Evolutionary conservation across 2,888 invertebrate species (phyloP).

Genomic region (Cataglyphis livida): DNA sequence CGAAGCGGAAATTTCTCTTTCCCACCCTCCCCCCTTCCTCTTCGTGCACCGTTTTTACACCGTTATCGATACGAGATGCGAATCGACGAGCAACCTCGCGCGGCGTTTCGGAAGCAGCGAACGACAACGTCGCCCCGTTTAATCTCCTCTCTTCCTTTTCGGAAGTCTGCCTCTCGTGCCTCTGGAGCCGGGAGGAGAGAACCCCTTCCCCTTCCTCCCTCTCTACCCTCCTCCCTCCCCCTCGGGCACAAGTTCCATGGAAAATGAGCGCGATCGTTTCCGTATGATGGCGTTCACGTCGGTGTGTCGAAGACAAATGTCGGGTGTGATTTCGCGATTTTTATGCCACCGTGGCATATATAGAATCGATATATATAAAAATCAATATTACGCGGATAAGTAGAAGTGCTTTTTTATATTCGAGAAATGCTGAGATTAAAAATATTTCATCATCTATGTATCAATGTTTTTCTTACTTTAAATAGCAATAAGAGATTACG

Average conservation of each 20-base stretch:
- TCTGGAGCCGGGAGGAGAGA: conserved; percentile 1
- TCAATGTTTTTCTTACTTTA: not conserved
- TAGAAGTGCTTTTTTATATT: not conserved
- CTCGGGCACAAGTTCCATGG: conserved; percentile 36
- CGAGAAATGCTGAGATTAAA: not conserved
- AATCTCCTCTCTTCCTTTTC: conserved; percentile 48
- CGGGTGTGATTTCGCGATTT: conserved; percentile 33
- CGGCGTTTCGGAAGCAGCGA: conserved; percentile 59
- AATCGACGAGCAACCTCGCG: conserved; percentile 59
- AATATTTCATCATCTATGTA: too few relatives aligned
- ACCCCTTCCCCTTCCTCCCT: not conserved
- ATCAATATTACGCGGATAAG: not conserved
- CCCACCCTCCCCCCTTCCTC: not conserved
- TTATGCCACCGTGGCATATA: not conserved
- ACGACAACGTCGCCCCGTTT: conserved; percentile 59
- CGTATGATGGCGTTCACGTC: conserved; percentile 51
- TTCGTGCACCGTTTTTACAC: conserved; percentile 3
- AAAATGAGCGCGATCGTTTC: conserved; percentile 51
- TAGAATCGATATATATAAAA: not conserved
- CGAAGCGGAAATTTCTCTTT: conserved; percentile 25
- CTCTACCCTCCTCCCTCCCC: not conserved
- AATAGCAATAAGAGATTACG: not conserved
- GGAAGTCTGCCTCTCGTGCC: conserved; percentile 26
- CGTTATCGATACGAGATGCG: conserved; percentile 55
- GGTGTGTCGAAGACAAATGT: conserved; percentile 30